Evolutionary conservation across 2,797 vertebrate genomes (phyloP).

Genomic region (Falco concolor): DNA sequence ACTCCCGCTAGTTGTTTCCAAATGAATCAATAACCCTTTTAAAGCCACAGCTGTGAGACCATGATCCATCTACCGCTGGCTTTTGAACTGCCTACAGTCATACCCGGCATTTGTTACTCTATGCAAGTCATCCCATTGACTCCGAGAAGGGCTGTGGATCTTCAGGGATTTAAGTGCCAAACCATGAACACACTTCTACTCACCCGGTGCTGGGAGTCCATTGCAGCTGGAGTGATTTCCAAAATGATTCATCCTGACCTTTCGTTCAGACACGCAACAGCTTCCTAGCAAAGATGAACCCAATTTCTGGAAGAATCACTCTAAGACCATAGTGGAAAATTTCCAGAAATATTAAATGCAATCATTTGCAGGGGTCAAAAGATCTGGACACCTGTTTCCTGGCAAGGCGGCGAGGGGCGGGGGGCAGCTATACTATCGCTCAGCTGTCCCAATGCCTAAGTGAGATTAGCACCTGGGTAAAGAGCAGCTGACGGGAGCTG

Average conservation of each 20-base stretch:
- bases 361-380: not conserved
- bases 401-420: accelerated
- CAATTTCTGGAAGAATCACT: not conserved
- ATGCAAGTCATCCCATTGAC: not conserved
- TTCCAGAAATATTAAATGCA: not conserved
- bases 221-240: not conserved
- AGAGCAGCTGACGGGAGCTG: not conserved
- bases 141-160: not conserved
- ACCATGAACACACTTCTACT: not conserved
- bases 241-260: constrained; percentile 3
- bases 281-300: constrained; percentile 2
- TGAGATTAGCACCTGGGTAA: not conserved
- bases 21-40: constrained; percentile 44
- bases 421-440: accelerated
- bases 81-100: constrained; percentile 14
- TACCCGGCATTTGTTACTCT: not conserved
- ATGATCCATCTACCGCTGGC: not conserved
- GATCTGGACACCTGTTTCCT: constrained; percentile 11
- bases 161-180: not conserved
- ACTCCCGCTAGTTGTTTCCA: constrained; percentile 29
- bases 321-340: not conserved
- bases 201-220: not conserved
- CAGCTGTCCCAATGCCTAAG: not conserved
- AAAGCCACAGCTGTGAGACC: not conserved
- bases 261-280: not conserved